These are phyloP conservation scores for Brachionus sp. DNA, from an alignment of 1,140 invertebrate genomes.

Conservation along the genomic window DNA sequence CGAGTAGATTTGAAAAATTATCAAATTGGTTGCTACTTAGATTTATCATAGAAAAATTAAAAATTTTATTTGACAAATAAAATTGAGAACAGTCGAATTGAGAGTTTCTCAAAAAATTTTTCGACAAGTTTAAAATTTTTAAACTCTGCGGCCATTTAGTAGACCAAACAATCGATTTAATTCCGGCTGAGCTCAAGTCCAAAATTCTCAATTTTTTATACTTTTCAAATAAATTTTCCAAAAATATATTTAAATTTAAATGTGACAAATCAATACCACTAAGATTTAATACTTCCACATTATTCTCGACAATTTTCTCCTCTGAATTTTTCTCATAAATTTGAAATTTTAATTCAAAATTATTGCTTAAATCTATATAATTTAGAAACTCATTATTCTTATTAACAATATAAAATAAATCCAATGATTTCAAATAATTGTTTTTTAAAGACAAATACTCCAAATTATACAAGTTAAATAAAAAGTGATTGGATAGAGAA, in stretches of 20 bases:
- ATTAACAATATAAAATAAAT: slow-evolving; percentile 12
- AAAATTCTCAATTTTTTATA: background rate
- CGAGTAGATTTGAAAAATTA: background rate
- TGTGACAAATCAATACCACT: slow-evolving; percentile 7
- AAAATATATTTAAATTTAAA: slow-evolving; percentile 11
- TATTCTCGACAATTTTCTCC: background rate
- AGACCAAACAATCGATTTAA: background rate
- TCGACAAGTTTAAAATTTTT: background rate
- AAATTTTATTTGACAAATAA: background rate
- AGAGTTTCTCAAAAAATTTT: background rate
- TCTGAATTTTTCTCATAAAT: background rate
- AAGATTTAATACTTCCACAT: background rate
- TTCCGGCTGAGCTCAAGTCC: slow-evolving; percentile 12
- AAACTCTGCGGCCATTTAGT: background rate
- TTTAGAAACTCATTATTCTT: slow-evolving; percentile 16
- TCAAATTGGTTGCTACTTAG: background rate
- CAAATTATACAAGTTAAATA: background rate
- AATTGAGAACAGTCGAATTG: slow-evolving; percentile 34
- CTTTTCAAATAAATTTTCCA: background rate
- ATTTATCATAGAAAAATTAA: background rate
- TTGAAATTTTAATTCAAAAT: slow-evolving; percentile 11
- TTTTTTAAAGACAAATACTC: background rate
- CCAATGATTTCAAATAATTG: background rate
- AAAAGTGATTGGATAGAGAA: slow-evolving; percentile 12
- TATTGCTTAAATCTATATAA: background rate